These are phyloP conservation scores for Cephus pulcher DNA, from an alignment of 2,888 invertebrate species.

Conservation along the genomic window DNA sequence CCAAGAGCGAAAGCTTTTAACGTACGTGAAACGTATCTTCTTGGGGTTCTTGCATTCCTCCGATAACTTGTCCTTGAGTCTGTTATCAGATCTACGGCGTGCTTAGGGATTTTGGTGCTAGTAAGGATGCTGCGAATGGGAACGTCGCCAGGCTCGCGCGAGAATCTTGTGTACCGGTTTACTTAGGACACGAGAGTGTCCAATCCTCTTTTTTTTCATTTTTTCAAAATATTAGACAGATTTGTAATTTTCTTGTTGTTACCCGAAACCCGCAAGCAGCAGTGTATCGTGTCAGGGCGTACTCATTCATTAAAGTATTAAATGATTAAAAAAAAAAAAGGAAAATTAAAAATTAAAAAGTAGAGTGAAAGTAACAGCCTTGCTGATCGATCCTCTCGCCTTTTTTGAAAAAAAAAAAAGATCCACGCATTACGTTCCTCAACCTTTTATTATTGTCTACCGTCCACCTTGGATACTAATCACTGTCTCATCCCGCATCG, in stretches of 20 bases:
- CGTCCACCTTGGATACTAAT: conserved; percentile 6
- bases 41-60: background rate
- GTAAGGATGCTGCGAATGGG: background rate
- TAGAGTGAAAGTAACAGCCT: background rate
- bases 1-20: background rate
- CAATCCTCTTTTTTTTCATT: conserved; percentile 6
- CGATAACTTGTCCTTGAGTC: background rate
- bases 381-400: background rate
- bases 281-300: conserved; percentile 19
- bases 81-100: background rate
- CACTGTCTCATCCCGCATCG: background rate
- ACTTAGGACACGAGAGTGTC: background rate
- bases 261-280: conserved; percentile 1
- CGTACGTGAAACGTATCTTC: background rate
- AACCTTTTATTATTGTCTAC: background rate
- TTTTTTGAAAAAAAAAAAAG: background rate
- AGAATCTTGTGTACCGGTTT: background rate
- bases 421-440: background rate
- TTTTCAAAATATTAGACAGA: background rate
- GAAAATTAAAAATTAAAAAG: background rate
- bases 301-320: conserved; percentile 20
- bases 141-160: background rate
- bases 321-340: background rate
- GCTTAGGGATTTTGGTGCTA: background rate
- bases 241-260: conserved; percentile 15